Evolutionary conservation across 2,888 invertebrate genomes (phyloP), one percentile per base, ranked within the genome.

Genomic region (Megastigmus dorsalis): DNA sequence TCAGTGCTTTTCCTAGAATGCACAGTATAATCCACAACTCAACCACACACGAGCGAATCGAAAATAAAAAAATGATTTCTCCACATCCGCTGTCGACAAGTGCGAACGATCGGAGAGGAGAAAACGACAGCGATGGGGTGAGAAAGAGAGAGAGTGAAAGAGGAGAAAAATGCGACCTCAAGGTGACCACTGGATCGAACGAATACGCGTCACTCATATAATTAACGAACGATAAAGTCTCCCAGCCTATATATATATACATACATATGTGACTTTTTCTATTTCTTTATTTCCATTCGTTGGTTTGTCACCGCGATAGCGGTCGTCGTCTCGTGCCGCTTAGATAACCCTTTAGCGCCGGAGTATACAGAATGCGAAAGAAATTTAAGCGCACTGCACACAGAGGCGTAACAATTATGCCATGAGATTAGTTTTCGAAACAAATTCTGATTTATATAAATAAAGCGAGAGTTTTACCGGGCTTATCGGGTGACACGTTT

Each of bases 321-420:
- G 52, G 30, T 66, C 71, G 28, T 3, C 68, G n/a, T 48, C 65
- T 36, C 20, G 26, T 68, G 62, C 66, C 66, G 73, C 71, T 69
- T 74, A 67, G 55, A 54, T 54, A 57, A 67, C 70, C 48, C 65
- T 30, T 50, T 67, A 67, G 55, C 48, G 62, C 41, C 50, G 54
- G 13, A 43, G 73, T n/a, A n/a, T n/a, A 54, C 77, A 72, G 70
- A 75, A 78, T 72, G 77, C 68, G 76, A 74, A 75, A 70, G 41
- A 41, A 5, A 26, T 59, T 59, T 28, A 10, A 60, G 9, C 43
- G 7, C 30, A n/a, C n/a, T n/a, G n/a, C n/a, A n/a, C n/a, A n/a
- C n/a, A n/a, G n/a, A n/a, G n/a, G 23, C 36, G 18, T n/a, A 41
- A 41, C 26, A 26, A 26, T 59, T 26, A 26, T 38, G 41, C 33